A percentile compares a stretch with the other conserved stretches of the same genome.
phyloP scores from a whole-genome alignment of 37 sponge, comb jelly and placozoan species.

The Halichondria panicea region DNA sequence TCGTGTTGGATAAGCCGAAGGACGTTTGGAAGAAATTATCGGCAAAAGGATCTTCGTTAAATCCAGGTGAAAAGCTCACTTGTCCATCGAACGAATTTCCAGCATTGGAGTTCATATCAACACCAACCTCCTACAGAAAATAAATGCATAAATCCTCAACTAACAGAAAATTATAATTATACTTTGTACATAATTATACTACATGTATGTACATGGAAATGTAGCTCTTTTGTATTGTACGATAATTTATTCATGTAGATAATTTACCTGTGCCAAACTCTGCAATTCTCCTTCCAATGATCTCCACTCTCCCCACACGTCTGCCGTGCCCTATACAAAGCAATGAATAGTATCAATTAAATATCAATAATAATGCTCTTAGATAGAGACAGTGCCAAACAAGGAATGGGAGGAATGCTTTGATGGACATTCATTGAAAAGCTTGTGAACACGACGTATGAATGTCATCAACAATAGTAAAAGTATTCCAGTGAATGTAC shows the following conservation, averaged over 20 bases:
- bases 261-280: constrained; percentile 20
- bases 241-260: not conserved
- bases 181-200: not conserved
- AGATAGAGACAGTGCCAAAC: not conserved
- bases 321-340: not conserved
- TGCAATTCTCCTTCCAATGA: constrained; percentile 20
- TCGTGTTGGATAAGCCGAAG: not conserved
- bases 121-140: constrained; percentile 15
- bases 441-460: too few relatives aligned
- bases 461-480: not conserved
- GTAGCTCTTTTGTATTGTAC: not conserved
- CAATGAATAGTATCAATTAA: not conserved
- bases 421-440: too few relatives aligned
- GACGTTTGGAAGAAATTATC: constrained; percentile 23
- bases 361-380: not conserved
- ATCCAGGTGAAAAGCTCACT: not conserved
- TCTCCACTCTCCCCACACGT: constrained; percentile 23
- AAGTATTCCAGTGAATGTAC: not conserved
- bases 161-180: not conserved
- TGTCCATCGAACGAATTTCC: not conserved
- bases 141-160: not conserved
- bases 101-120: not conserved
- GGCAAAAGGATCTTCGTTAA: constrained; percentile 12
- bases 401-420: too few relatives aligned
- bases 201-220: not conserved